Evolutionary conservation across 2,888 invertebrate species (phyloP).

Genomic region (Polyommatus icarus): DNA sequence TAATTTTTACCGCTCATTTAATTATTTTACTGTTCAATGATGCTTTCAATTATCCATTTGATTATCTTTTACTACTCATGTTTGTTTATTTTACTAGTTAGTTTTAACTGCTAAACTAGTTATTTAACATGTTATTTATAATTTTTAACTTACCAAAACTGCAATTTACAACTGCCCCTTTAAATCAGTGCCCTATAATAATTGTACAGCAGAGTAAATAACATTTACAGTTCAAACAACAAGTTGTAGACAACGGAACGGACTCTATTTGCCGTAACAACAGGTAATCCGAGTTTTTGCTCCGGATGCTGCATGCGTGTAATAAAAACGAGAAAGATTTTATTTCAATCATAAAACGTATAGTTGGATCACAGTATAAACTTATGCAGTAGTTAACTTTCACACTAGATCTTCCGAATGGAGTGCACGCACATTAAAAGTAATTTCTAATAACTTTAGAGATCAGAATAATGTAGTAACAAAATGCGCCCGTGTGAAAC

Average conservation of each 20-base stretch:
- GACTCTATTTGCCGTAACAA: background rate
- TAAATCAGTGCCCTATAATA: no score
- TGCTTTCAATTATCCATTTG: no score
- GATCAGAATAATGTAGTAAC: background rate
- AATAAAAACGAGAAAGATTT: slow-evolving; percentile 8
- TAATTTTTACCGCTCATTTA: no score
- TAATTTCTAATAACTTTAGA: background rate
- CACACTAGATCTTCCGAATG: background rate
- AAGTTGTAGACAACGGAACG: slow-evolving; percentile 3
- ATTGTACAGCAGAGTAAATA: no score
- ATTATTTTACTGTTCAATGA: no score
- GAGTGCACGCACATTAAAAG: background rate
- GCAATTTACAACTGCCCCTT: no score
- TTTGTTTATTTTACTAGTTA: no score
- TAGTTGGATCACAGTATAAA: background rate
- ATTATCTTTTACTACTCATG: no score
- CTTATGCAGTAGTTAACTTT: background rate
- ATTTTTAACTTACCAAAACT: no score
- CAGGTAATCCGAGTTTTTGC: background rate
- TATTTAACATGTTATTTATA: no score
- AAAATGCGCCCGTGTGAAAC: background rate
- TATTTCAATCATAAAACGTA: slow-evolving; percentile 5
- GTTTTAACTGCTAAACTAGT: no score
- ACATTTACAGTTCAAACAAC: background rate
- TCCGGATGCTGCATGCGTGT: background rate